Evolutionary conservation across 2,797 vertebrate genomes (phyloP), one percentile per base, ranked within the genome.

Genomic region (Pelochelys cantorii): DNA sequence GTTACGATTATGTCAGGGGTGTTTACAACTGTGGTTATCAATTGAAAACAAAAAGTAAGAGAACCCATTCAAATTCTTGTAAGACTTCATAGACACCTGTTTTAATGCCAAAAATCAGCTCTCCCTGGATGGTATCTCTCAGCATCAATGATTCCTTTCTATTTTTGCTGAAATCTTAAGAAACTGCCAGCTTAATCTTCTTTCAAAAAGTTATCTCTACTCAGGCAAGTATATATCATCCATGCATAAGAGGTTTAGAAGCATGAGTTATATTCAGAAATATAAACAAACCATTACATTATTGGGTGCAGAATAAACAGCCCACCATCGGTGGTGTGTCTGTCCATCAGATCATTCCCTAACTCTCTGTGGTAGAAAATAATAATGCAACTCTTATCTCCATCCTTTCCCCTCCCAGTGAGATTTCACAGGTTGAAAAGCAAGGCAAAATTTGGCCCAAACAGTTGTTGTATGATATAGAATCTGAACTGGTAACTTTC

Each of bases 21-120:
- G 86, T 80, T 94, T 88, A 86, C 18, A 48, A 93, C 57, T n/a
- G 90, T 94, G 78, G 92, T 74, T 87, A 83, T 74, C 85, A 93
- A 60, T 1, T 0, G 34, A 92, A 86, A 59, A 88, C 12, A 85
- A 84, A 84, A 60, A 48, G 42, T 48, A 48, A 48, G 42, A 48
- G 4, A 48, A 8, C 8, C 42, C 42, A 48, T 48, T 48, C 8
- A 48, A 48, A 42, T 79, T 65, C 78, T 81, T 87, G 62, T 53
- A 84, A 81, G 85, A 31, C 34, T 17, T 57, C 60, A 87, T 5
- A 90, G 48, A 15, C 25, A 87, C 81, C 31, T 90, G 37, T 56
- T 89, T 90, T 82, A 86, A 86, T 78, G 57, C 5, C 57, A 84
- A 56, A 96, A 92, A 93, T 93, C 68, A 88, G 23, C 10, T 89